phyloP scores from a whole-genome alignment of 2,113 vertebrate genomes.

The Columba livia region DNA sequence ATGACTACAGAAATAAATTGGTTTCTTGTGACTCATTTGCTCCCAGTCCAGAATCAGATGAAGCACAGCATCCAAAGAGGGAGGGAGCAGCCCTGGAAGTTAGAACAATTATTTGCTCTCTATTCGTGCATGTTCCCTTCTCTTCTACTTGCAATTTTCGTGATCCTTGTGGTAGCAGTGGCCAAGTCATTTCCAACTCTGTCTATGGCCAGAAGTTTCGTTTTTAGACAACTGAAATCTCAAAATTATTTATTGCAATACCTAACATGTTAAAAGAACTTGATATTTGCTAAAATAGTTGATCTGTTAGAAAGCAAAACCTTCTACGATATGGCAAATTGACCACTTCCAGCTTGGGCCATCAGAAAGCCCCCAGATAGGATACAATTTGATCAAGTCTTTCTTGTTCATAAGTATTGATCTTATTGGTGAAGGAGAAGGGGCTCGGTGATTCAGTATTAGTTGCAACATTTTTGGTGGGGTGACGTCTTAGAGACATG shows the following conservation, averaged over 20 bases:
- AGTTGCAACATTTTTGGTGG: background rate
- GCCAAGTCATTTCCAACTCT: background rate
- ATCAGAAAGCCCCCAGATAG: background rate
- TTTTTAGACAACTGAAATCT: background rate
- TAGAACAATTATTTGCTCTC: background rate
- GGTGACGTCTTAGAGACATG: background rate
- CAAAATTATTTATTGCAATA: background rate
- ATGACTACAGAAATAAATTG: background rate
- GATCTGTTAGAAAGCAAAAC: background rate
- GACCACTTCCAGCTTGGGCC: background rate
- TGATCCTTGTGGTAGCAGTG: background rate
- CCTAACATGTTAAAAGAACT: background rate
- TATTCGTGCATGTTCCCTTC: background rate
- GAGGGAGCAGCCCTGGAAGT: background rate
- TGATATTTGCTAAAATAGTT: background rate
- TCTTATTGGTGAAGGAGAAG: background rate
- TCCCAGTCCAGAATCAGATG: background rate
- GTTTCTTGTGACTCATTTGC: background rate
- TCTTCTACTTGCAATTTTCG: background rate
- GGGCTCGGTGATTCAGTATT: background rate
- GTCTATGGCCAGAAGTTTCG: background rate
- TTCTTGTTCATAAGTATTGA: no score
- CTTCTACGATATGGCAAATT: background rate
- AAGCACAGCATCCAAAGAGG: background rate
- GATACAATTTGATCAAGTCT: background rate